These are phyloP conservation scores for Ephialtes manifestator DNA, from an alignment of 2,888 invertebrate species.

Conservation along the genomic window DNA sequence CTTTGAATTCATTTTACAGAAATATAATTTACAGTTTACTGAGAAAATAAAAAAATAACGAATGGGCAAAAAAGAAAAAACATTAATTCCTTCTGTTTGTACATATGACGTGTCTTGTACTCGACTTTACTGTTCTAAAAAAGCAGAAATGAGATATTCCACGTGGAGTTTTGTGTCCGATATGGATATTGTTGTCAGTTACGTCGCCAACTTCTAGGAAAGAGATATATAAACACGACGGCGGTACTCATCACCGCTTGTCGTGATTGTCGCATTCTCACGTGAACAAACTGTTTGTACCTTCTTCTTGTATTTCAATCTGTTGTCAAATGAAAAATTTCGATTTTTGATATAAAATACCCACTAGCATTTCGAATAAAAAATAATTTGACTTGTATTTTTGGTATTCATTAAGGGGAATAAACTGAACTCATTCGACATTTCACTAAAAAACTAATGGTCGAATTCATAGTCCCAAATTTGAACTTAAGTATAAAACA, in stretches of 20 bases:
- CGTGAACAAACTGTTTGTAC: not conserved
- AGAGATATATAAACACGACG: not conserved
- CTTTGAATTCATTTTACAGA: not conserved
- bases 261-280: too few species aligned
- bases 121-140: not conserved
- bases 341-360: slow-evolving; percentile 32
- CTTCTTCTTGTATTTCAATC: not conserved
- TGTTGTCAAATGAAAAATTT: not conserved
- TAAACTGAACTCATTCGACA: too few species aligned
- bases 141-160: not conserved
- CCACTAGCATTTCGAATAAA: slow-evolving; percentile 26
- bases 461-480: too few species aligned
- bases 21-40: not conserved
- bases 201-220: not conserved
- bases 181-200: not conserved
- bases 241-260: not conserved
- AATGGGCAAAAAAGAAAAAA: too few species aligned
- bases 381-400: too few species aligned
- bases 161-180: not conserved
- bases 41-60: not conserved
- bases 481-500: too few species aligned
- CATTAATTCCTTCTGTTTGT: not conserved
- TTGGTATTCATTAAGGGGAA: too few species aligned
- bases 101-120: not conserved
- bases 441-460: too few species aligned